Percentiles rank a stretch among this genome's conserved stretches.
Evolutionary conservation across 2,888 invertebrate genomes (phyloP).

Genomic region (Hemicrepidius hirtus): DNA sequence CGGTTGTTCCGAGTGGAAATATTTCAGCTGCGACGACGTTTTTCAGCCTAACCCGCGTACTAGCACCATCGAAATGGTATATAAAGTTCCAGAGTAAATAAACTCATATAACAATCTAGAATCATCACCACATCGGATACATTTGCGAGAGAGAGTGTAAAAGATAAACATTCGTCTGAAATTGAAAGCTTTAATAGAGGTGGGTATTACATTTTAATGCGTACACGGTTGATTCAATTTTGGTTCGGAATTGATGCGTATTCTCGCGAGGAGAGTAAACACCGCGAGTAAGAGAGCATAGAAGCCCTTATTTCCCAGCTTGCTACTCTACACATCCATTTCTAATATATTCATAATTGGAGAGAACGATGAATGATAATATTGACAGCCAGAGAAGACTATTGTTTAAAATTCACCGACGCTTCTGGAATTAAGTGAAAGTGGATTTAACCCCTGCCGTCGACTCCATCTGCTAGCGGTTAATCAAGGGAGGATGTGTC

Average conservation of each 20-base stretch:
- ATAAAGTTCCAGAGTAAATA: constrained; percentile 64
- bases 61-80: constrained; percentile 44
- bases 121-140: constrained; percentile 60
- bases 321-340: constrained; percentile 61
- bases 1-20: constrained; percentile 53
- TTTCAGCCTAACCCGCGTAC: constrained; percentile 43
- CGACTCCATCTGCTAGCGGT: constrained; percentile 63
- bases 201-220: constrained; percentile 71
- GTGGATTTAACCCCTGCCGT: constrained; percentile 68
- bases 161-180: constrained; percentile 71
- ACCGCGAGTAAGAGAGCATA: constrained; percentile 56
- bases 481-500: constrained; percentile 63
- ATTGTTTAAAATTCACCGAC: constrained; percentile 71
- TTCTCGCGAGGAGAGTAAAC: constrained; percentile 66
- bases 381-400: constrained; percentile 68
- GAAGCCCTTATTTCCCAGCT: constrained; percentile 36
- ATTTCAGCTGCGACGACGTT: constrained; percentile 57
- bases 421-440: constrained; percentile 70
- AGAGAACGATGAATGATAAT: constrained; percentile 67
- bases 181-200: constrained; percentile 71
- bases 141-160: constrained; percentile 63
- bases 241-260: constrained; percentile 64
- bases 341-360: constrained; percentile 65
- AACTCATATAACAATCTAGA: constrained; percentile 63
- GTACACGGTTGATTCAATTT: constrained; percentile 69